A percentile compares a stretch with the other conserved stretches of the same genome.
Conservation (phyloP, 37 sponge, comb jelly and placozoan species). For the Trichoplax adhaerens region DNA sequence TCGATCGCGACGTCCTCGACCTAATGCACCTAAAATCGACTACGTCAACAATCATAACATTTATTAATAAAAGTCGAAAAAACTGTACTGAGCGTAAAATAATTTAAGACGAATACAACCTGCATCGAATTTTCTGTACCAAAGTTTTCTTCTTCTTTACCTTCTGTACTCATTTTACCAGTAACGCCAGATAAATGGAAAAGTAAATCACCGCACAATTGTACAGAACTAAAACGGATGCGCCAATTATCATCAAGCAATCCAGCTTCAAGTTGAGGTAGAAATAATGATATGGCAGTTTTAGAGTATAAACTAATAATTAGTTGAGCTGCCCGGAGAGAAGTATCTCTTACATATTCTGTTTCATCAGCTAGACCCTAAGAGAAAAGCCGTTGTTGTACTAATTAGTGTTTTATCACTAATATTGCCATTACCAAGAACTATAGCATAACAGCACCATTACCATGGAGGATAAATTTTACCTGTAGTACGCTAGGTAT, state of each 20-base stretch:
- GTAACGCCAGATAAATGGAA: conserved; percentile 80
- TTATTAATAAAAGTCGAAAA: background rate
- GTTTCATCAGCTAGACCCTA: conserved; percentile 89
- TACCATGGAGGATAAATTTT: background rate
- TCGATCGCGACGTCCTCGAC: conserved; percentile 60
- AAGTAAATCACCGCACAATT: conserved; percentile 68
- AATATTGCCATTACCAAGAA: background rate
- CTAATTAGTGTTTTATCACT: background rate
- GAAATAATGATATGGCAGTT: conserved; percentile 69
- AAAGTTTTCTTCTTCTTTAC: conserved; percentile 91
- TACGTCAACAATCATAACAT: background rate
- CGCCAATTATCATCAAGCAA: conserved; percentile 90
- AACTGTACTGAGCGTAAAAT: background rate
- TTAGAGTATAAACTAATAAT: conserved; percentile 72
- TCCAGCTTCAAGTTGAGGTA: conserved; percentile 74
- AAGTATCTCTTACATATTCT: conserved; percentile 84
- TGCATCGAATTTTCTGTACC: conserved; percentile 64
- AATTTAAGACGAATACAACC: background rate
- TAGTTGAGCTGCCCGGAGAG: conserved; percentile 72
- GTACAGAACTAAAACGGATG: conserved; percentile 46
- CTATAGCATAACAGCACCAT: background rate
- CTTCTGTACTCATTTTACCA: conserved; percentile 95
- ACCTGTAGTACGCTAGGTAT: conserved; percentile 77
- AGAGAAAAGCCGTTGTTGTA: background rate
- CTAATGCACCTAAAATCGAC: conserved; percentile 47